Evolutionary conservation across 2,888 invertebrate genomes (phyloP).

Genomic region (Drosophila eohydei): DNA sequence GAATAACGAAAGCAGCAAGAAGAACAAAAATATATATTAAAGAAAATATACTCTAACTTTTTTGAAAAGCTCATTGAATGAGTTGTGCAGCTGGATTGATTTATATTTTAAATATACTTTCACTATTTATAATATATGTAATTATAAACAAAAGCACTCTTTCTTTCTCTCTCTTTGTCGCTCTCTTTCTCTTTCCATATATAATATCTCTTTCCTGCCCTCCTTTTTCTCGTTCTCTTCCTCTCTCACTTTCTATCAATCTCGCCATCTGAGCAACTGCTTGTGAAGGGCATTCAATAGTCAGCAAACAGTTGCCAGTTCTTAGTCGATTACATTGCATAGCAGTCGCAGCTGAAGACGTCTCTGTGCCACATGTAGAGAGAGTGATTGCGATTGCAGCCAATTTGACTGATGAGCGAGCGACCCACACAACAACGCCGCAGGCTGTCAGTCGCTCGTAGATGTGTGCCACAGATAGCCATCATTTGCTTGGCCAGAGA

Average conservation of each 20-base stretch:
- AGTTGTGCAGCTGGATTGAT: background rate
- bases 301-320: background rate
- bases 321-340: constrained; percentile 11
- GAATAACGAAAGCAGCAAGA: background rate
- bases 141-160: background rate
- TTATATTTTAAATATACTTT: too few relatives aligned
- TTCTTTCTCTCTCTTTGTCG: background rate
- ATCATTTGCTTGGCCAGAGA: constrained; percentile 50
- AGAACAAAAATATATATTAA: constrained; percentile 3
- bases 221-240: background rate
- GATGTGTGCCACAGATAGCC: constrained; percentile 65
- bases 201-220: background rate
- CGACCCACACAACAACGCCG: constrained; percentile 73
- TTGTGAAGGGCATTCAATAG: background rate
- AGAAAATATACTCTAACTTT: background rate
- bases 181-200: background rate
- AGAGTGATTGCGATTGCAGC: constrained; percentile 58
- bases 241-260: background rate
- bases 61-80: background rate
- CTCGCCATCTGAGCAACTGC: background rate
- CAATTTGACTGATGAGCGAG: constrained; percentile 75
- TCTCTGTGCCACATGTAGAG: constrained; percentile 30
- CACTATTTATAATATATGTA: too few relatives aligned
- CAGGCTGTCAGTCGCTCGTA: constrained; percentile 42
- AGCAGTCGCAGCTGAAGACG: background rate